Percentiles rank a stretch among this genome's conserved stretches.
These are phyloP conservation scores for Polypedilum vanderplanki DNA, from an alignment of 1,140 invertebrate species.

Conservation along the genomic window DNA sequence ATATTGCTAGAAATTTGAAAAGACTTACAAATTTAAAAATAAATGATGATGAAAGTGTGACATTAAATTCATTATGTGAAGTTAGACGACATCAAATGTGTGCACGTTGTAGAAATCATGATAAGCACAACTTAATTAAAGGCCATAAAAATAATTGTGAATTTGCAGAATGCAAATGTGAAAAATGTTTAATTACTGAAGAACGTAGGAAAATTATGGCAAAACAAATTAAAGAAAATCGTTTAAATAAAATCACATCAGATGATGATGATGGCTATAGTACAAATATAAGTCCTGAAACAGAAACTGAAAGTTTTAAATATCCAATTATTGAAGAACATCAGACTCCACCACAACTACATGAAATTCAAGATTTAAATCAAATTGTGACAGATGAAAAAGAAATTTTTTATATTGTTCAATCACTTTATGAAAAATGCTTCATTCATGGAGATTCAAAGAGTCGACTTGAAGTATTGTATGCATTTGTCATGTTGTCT, in stretches of 20 bases:
- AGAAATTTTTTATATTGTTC: neutral
- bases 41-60: neutral
- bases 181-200: neutral
- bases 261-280: neutral
- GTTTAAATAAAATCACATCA: neutral
- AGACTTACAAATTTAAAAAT: neutral
- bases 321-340: neutral
- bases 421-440: neutral
- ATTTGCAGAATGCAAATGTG: neutral
- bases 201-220: neutral
- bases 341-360: neutral
- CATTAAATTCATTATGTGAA: neutral
- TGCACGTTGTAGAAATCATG: neutral
- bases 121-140: neutral
- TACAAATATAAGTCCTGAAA: neutral
- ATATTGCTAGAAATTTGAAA: neutral
- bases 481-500: neutral
- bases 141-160: neutral
- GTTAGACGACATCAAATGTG: neutral
- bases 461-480: neutral
- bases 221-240: slow-evolving; percentile 1
- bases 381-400: neutral
- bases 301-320: neutral
- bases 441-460: neutral
- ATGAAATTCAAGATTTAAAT: no score